Percentiles rank a stretch among this genome's conserved stretches.
phyloP scores from a whole-genome alignment of 2,888 invertebrate genomes.

The Pyrocoelia pectoralis region DNA sequence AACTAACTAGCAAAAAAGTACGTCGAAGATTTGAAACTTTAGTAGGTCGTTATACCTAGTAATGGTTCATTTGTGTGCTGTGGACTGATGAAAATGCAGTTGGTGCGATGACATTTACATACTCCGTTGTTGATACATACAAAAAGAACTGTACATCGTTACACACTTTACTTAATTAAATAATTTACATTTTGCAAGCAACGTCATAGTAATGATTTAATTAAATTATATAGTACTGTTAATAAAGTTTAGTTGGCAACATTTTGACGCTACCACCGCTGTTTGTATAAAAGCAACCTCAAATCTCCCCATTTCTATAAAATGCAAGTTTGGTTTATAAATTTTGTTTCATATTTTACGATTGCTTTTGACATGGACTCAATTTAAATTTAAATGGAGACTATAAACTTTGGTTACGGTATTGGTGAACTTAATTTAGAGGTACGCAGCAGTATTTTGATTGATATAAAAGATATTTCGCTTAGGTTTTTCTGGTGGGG shows the following conservation, averaged over 20 bases:
- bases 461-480: slow-evolving; percentile 28
- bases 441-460: slow-evolving; percentile 24
- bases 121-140: background rate
- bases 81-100: background rate
- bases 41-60: too few species aligned
- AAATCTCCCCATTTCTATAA: slow-evolving; percentile 30
- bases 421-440: slow-evolving; percentile 32
- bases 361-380: slow-evolving; percentile 44
- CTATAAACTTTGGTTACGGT: slow-evolving; percentile 33
- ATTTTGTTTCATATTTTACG: slow-evolving; percentile 45
- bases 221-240: slow-evolving; percentile 4
- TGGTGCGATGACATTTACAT: background rate
- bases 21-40: too few species aligned
- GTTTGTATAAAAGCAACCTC: slow-evolving; percentile 14
- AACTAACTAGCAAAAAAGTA: too few species aligned
- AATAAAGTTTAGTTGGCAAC: slow-evolving; percentile 14
- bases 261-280: slow-evolving; percentile 16
- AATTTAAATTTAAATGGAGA: slow-evolving; percentile 45
- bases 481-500: slow-evolving; percentile 24
- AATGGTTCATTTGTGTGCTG: too few species aligned
- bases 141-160: background rate
- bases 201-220: slow-evolving; percentile 8
- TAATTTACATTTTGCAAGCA: slow-evolving; percentile 7
- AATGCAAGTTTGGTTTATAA: slow-evolving; percentile 37
- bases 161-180: slow-evolving; percentile 8